A percentile compares a stretch with the other conserved stretches of the same genome.
Conservation (phyloP, 2,888 invertebrate genomes). For the Drosophila meridionalis region DNA sequence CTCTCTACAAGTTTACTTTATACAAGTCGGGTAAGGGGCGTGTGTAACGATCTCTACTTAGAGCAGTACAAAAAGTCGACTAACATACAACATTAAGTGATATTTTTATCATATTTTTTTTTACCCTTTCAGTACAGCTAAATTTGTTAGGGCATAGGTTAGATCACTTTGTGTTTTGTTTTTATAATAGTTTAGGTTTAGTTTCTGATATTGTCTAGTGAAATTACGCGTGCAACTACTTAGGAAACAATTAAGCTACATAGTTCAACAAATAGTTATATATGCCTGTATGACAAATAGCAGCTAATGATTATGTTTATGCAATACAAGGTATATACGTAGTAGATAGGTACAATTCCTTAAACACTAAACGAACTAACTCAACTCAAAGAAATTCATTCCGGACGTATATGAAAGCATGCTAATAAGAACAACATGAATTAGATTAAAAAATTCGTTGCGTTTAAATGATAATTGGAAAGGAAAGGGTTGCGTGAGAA, state of each 20-base stretch:
- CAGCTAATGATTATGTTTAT: constrained; percentile 59
- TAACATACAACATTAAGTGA: constrained; percentile 53
- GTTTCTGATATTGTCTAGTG: constrained; percentile 70
- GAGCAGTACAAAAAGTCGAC: constrained; percentile 64
- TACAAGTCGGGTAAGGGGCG: constrained; percentile 55
- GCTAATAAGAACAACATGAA: constrained; percentile 1
- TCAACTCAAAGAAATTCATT: constrained; percentile 10
- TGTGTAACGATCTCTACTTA: constrained; percentile 63
- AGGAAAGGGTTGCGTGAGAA: constrained; percentile 40
- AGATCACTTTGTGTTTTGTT: constrained; percentile 21
- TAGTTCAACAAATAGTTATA: constrained; percentile 56
- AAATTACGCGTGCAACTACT: constrained; percentile 68
- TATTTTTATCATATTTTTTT: background rate
- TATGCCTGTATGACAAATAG: constrained; percentile 18
- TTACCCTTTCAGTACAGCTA: constrained; percentile 19
- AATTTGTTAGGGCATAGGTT: background rate
- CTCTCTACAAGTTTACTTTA: constrained; percentile 76
- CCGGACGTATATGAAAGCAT: constrained; percentile 37
- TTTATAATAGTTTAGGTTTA: constrained; percentile 7
- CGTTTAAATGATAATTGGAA: constrained; percentile 23
- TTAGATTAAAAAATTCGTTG: constrained; percentile 48
- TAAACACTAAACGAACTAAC: constrained; percentile 46
- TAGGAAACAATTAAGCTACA: constrained; percentile 62
- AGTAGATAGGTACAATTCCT: constrained; percentile 64
- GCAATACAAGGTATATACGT: constrained; percentile 69